These are phyloP conservation scores for Todiramphus saurophagus DNA, from an alignment of 2,113 vertebrate genomes.

Conservation along the genomic window DNA sequence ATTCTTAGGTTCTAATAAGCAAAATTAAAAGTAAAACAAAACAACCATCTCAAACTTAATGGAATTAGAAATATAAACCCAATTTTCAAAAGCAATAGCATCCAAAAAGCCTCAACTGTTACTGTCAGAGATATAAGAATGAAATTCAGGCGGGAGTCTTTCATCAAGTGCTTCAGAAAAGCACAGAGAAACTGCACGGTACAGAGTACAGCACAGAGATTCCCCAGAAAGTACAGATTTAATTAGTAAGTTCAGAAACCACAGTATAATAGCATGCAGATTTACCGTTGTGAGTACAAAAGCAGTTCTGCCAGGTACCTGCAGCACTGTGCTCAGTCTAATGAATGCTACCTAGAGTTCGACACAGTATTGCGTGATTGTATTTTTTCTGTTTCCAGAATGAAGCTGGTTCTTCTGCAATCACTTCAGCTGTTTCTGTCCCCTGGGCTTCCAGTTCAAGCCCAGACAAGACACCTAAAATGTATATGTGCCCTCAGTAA, in stretches of 20 bases:
- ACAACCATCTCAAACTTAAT: neutral
- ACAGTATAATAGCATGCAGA: neutral
- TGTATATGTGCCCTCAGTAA: neutral
- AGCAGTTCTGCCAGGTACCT: neutral
- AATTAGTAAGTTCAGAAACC: neutral
- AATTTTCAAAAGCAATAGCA: neutral
- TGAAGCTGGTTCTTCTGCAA: neutral
- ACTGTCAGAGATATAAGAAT: fast-evolving
- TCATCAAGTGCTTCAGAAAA: neutral
- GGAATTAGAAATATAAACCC: neutral
- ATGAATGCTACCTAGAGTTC: neutral
- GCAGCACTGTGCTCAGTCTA: neutral
- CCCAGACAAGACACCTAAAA: neutral
- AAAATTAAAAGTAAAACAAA: neutral
- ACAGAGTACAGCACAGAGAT: neutral
- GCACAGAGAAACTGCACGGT: neutral
- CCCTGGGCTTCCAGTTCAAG: neutral
- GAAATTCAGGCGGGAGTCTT: neutral
- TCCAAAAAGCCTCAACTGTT: neutral
- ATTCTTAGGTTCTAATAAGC: neutral
- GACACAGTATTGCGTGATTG: neutral
- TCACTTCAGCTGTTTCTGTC: neutral
- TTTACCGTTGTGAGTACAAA: neutral
- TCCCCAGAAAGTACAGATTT: neutral
- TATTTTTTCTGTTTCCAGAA: neutral